A percentile compares a stretch with the other conserved stretches of the same genome.
Evolutionary conservation across 2,113 vertebrate species (phyloP).

Genomic region (Sapajus apella): DNA sequence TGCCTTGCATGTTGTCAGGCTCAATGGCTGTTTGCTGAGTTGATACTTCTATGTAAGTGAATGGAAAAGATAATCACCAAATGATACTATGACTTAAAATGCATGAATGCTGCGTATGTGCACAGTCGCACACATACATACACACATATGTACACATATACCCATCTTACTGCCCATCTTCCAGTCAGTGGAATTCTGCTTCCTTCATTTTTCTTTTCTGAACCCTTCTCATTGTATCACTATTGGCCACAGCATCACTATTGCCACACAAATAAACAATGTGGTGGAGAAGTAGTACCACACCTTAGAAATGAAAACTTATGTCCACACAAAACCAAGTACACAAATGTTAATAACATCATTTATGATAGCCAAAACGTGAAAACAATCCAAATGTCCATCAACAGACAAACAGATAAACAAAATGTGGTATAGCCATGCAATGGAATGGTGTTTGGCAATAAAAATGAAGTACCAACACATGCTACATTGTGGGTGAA

Average conservation of each 20-base stretch:
- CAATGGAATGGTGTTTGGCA: not conserved
- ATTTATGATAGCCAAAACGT: not conserved
- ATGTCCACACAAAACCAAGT: not conserved
- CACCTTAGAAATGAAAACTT: not conserved
- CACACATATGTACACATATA: not conserved
- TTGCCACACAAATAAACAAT: not conserved
- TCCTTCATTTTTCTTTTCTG: not conserved
- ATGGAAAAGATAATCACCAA: not conserved
- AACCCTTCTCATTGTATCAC: not conserved
- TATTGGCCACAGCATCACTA: not conserved
- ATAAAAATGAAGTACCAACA: not conserved
- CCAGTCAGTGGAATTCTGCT: not conserved
- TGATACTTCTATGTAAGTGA: not conserved
- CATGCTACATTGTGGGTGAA: not conserved
- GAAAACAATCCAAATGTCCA: not conserved
- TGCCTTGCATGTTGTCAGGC: not conserved
- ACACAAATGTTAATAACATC: not conserved
- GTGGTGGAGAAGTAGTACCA: not conserved
- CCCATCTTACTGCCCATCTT: not conserved
- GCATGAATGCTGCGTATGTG: not conserved
- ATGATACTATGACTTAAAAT: not conserved
- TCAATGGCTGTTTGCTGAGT: not conserved
- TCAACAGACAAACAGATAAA: not conserved
- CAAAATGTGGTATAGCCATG: not conserved
- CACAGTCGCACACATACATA: not conserved